A percentile compares a stretch with the other conserved stretches of the same genome.
Evolutionary conservation across 1,140 invertebrate genomes (phyloP).

Genomic region (Drosophila bipectinata): DNA sequence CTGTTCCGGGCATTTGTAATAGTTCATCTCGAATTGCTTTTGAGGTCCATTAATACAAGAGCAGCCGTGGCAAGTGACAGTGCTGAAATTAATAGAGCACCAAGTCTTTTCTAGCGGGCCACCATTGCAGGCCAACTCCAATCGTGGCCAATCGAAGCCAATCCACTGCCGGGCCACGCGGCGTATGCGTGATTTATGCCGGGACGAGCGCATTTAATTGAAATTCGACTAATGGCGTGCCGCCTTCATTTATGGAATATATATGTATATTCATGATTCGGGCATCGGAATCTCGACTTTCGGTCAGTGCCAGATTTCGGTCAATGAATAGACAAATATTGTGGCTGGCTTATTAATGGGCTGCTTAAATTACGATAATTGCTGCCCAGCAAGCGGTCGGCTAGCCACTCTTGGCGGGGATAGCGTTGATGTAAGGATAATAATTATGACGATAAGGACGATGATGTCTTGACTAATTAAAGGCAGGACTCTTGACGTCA

Average conservation of each 20-base stretch:
- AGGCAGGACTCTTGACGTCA: conserved; percentile 59
- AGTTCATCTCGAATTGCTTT: conserved; percentile 50
- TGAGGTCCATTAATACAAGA: conserved; percentile 54
- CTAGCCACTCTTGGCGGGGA: not conserved
- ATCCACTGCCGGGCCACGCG: conserved; percentile 44
- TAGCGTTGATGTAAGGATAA: conserved; percentile 5
- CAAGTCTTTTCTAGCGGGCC: conserved; percentile 32
- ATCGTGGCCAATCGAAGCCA: conserved; percentile 8
- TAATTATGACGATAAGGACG: conserved; percentile 14
- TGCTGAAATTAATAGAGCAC: conserved; percentile 71
- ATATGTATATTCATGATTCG: conserved; percentile 33
- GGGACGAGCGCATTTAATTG: conserved; percentile 64
- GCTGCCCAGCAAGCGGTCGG: conserved; percentile 38
- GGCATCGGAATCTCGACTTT: conserved; percentile 38
- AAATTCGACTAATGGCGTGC: conserved; percentile 50
- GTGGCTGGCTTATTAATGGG: conserved; percentile 70
- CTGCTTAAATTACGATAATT: conserved; percentile 53
- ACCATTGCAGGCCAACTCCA: not conserved
- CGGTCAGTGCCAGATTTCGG: conserved; percentile 21
- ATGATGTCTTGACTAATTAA: conserved; percentile 60
- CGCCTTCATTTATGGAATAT: conserved; percentile 22
- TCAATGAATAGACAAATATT: conserved; percentile 71
- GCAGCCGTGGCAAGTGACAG: conserved; percentile 69
- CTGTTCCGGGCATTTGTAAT: conserved; percentile 41
- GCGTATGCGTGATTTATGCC: conserved; percentile 71